phyloP scores from a whole-genome alignment of 2,888 invertebrate species.

The Herminia tarsipennalis region DNA sequence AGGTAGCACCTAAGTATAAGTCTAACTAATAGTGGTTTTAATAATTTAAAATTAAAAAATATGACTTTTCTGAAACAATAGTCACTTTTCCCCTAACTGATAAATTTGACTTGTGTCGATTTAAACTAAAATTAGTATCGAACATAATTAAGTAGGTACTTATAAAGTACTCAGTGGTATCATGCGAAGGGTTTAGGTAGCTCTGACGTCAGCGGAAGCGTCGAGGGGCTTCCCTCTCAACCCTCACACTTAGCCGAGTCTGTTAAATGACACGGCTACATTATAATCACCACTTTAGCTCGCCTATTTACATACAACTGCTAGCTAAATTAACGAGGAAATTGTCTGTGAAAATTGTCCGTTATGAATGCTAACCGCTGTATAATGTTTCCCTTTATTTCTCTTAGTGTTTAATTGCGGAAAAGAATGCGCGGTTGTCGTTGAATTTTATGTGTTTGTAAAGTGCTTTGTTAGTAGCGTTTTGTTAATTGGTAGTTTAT shows the following conservation, averaged over 20 bases:
- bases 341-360: conserved; percentile 31
- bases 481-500: no score
- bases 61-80: no score
- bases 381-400: conserved; percentile 1
- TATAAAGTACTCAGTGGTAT: conserved; percentile 21
- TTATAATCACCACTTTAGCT: conserved; percentile 40
- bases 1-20: no score
- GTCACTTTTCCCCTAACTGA: no score
- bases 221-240: conserved; percentile 71
- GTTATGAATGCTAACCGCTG: background rate
- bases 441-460: background rate
- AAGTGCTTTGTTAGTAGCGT: background rate
- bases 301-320: conserved; percentile 33
- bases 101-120: no score
- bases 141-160: conserved; percentile 21
- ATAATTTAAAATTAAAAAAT: no score
- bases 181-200: conserved; percentile 20
- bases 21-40: no score
- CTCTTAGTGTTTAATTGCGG: conserved; percentile 4
- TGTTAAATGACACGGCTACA: conserved; percentile 38
- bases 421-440: background rate
- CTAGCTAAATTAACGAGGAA: conserved; percentile 25
- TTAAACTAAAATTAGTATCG: no score
- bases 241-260: conserved; percentile 33
- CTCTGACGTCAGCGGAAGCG: conserved; percentile 67